Evolutionary conservation across 2,797 vertebrate genomes (phyloP).

Genomic region (Bradypodion ventrale): DNA sequence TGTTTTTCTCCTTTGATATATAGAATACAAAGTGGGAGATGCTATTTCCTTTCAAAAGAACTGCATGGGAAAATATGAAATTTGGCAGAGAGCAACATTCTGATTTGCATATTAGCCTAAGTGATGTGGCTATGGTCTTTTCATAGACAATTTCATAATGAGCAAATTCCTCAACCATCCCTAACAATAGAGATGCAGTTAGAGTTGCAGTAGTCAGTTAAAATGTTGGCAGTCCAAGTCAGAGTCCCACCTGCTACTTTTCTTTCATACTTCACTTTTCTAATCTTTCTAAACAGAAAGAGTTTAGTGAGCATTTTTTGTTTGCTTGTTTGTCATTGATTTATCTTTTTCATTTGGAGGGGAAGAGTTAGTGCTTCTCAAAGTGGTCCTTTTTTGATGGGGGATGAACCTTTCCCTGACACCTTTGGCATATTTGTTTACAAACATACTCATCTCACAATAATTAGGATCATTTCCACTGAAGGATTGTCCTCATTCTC

Average conservation of each 20-base stretch:
- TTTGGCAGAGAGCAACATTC: not conserved
- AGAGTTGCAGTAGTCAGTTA: not conserved
- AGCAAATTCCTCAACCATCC: not conserved
- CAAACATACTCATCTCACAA: constrained; percentile 14
- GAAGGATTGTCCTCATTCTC: not conserved
- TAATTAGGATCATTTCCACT: not conserved
- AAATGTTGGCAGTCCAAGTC: not conserved
- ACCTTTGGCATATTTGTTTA: not conserved
- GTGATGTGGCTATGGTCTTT: not conserved
- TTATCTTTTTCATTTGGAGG: not conserved
- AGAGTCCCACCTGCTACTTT: too few relatives aligned
- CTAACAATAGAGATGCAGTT: not conserved
- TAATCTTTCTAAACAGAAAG: not conserved
- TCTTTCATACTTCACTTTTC: not conserved
- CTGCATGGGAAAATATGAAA: not conserved
- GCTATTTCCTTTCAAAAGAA: not conserved
- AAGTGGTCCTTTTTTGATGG: not conserved
- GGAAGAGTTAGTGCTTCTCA: not conserved
- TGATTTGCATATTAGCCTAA: not conserved
- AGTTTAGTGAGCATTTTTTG: not conserved
- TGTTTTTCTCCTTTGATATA: not conserved
- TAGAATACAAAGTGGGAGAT: not conserved
- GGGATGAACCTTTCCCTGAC: not conserved
- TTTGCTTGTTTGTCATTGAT: not conserved
- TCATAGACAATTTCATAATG: not conserved